A percentile compares a stretch with the other conserved stretches of the same genome.
Conservation (phyloP, 2,113 vertebrate genomes). For the Etia nguti region DNA sequence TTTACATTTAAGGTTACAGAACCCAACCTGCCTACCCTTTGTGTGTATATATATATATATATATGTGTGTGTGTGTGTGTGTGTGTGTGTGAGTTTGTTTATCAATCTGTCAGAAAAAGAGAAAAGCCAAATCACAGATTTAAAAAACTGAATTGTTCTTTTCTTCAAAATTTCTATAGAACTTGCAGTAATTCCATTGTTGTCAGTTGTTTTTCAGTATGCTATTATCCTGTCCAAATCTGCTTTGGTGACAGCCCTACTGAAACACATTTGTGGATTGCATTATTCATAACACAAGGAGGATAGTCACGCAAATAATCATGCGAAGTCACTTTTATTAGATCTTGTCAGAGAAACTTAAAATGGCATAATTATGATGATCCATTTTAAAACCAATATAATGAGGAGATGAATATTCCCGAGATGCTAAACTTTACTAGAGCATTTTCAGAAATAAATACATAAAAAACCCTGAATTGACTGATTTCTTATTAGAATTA, state of each 20-base stretch:
- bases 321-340: slow-evolving; percentile 52
- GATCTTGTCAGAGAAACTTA: slow-evolving; percentile 13
- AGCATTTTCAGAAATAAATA: slow-evolving; percentile 35
- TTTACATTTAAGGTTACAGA: background rate
- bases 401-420: background rate
- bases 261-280: background rate
- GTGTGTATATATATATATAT: accelerated
- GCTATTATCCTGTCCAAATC: background rate
- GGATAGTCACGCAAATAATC: background rate
- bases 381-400: background rate
- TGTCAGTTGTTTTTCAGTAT: background rate
- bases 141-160: background rate
- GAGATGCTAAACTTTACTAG: background rate
- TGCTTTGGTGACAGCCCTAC: background rate
- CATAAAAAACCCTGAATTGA: background rate
- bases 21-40: too few relatives aligned
- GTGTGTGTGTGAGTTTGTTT: background rate
- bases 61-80: background rate
- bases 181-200: background rate
- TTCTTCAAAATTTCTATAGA: background rate
- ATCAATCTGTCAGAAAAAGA: background rate
- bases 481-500: background rate
- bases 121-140: background rate
- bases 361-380: background rate
- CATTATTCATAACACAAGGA: background rate